Conservation (phyloP, 1,140 invertebrate species). For the Dendrolimus kikuchii region DNA sequence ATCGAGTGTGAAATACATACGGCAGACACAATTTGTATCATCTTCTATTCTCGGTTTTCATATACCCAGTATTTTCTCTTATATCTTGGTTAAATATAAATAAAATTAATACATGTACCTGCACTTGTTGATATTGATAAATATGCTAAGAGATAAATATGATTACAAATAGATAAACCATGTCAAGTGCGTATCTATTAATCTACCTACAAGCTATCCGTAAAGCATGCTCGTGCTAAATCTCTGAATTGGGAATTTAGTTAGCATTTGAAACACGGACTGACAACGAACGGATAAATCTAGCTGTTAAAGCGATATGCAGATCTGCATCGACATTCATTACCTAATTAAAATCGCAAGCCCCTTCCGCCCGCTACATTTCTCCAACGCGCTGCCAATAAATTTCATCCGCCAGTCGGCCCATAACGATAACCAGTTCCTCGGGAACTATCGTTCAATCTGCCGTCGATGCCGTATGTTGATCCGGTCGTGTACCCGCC, state of each 20-base stretch:
- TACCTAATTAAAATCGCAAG: conserved; percentile 72
- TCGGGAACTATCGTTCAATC: conserved; percentile 71
- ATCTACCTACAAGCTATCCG: too few relatives aligned
- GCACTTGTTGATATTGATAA: too few relatives aligned
- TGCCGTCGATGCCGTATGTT: conserved; percentile 69
- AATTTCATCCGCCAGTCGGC: conserved; percentile 70
- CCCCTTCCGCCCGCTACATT: conserved; percentile 70
- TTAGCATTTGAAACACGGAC: conserved; percentile 47
- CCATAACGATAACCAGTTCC: conserved; percentile 72
- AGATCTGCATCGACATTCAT: conserved; percentile 71
- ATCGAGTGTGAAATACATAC: conserved; percentile 13
- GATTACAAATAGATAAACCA: too few relatives aligned
- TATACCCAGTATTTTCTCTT: too few relatives aligned
- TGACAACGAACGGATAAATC: conserved; percentile 62
- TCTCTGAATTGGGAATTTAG: conserved; percentile 45
- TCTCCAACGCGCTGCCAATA: conserved; percentile 69
- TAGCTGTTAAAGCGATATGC: conserved; percentile 67
- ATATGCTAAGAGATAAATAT: too few relatives aligned
- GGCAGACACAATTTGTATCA: not conserved
- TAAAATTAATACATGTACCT: too few relatives aligned
- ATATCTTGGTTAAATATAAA: too few relatives aligned
- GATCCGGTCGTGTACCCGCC: conserved; percentile 68
- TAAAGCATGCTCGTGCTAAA: conserved; percentile 6
- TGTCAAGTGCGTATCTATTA: too few relatives aligned
- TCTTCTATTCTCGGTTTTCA: too few relatives aligned